Evolutionary conservation across 2,113 vertebrate species (phyloP).

Genomic region (Heterocephalus glaber): DNA sequence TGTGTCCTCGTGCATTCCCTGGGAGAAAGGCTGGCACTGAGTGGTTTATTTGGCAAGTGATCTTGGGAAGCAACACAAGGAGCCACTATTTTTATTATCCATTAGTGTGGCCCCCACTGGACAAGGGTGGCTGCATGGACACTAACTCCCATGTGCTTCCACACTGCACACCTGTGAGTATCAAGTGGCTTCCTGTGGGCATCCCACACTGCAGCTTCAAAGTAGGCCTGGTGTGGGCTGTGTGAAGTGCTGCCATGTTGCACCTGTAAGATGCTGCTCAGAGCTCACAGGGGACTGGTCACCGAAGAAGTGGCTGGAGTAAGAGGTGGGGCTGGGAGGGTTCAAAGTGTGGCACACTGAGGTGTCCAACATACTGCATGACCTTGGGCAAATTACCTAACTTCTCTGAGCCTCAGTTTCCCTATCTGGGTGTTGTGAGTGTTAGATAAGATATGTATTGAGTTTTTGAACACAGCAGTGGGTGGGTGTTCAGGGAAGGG

Average conservation of each 20-base stretch:
- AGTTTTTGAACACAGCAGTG: background rate
- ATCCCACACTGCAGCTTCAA: background rate
- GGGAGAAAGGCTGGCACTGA: background rate
- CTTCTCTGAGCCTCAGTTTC: constrained; percentile 13
- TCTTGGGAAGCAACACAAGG: background rate
- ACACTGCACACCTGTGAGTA: background rate
- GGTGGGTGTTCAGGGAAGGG: background rate
- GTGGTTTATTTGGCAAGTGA: background rate
- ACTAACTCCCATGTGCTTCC: background rate
- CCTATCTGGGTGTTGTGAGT: background rate
- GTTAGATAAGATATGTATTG: background rate
- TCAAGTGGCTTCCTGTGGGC: background rate
- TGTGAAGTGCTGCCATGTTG: accelerated
- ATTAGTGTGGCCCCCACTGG: background rate
- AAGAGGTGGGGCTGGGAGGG: background rate
- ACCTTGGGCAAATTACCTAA: background rate
- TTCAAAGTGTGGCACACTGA: background rate
- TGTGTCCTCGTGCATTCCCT: background rate
- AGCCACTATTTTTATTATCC: background rate
- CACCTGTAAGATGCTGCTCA: background rate
- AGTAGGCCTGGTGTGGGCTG: background rate
- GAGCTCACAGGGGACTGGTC: background rate
- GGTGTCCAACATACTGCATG: background rate
- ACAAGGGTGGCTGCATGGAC: background rate
- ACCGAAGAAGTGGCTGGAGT: background rate